Evolutionary conservation across 2,797 vertebrate genomes (phyloP), one percentile per base, ranked within the genome.

Genomic region (Staurois parvus): DNA sequence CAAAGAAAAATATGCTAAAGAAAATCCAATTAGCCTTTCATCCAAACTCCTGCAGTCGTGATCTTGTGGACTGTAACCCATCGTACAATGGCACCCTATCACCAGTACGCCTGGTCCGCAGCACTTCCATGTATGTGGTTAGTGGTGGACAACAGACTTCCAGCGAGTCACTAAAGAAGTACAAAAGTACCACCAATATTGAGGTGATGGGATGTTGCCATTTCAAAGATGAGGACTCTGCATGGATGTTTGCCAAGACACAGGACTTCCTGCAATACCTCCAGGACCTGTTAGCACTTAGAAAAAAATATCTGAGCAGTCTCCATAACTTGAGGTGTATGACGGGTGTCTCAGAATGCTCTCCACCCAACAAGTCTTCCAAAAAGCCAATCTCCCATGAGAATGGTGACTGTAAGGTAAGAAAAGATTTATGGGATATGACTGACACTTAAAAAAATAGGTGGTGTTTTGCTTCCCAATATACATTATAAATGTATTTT

Each of bases 201-300:
- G 94, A 97, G 90, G 94, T 94, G 67, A 89, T 89, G 73, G 87
- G 96, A 84, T 95, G 93, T 89, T 94, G 93, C 83, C 95, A 96
- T 83, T 93, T 95, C 88, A 96, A 93, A 85, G 96, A 96, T 17
- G 98, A 98, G 87, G 97, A 99, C 89, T 90, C 92, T 37, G 94
- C 97, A 2, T 99, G 97, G 98, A 93, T 97, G 88, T 96, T 95
- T 88, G 95, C 96, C 0, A 97, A 97, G 91, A 95, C 97, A 74
- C 97, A 97, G 89, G 96, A 98, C 91, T 99, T 97, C 74, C 89
- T 99, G 73, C 96, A 97, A 88, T 99, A 99, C 87, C 90, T 99
- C 78, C 97, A 98, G 89, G 98, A 98, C 2, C 93, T 99, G 11
- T 94, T 99, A 88, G 97, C 97, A 29, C 91, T 99, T 90, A 95